Evolutionary conservation across 2,888 invertebrate species (phyloP).

Genomic region (Sinopyrophorus schimmeli): DNA sequence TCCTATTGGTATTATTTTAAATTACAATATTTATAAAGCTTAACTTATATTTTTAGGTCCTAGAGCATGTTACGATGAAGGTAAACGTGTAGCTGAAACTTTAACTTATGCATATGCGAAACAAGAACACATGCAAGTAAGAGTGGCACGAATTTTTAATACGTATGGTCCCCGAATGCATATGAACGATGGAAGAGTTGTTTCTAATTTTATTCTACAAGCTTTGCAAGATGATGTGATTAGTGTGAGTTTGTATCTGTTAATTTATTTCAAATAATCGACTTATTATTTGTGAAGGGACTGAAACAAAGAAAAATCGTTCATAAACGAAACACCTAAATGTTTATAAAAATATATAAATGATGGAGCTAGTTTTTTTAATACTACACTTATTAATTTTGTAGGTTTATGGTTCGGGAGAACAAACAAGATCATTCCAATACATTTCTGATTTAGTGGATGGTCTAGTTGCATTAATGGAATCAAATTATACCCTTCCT

Average conservation of each 20-base stretch:
- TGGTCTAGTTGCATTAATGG: conserved; percentile 91
- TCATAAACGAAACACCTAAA: conserved; percentile 2
- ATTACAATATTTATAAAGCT: too few species aligned
- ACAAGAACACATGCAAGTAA: conserved; percentile 92
- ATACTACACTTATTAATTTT: too few species aligned
- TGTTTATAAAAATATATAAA: too few species aligned
- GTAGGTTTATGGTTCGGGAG: conserved; percentile 80
- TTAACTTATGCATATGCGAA: conserved; percentile 95
- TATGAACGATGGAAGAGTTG: conserved; percentile 97
- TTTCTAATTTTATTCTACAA: conserved; percentile 98
- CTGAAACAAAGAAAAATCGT: conserved; percentile 3
- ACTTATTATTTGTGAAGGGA: background rate
- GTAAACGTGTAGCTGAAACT: conserved; percentile 97
- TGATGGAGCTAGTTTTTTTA: conserved; percentile 53
- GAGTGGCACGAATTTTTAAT: conserved; percentile 98
- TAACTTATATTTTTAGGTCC: too few species aligned
- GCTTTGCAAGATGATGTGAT: conserved; percentile 93
- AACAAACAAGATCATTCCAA: conserved; percentile 95
- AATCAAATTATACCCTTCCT: conserved; percentile 88
- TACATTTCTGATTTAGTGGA: conserved; percentile 97
- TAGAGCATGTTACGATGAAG: conserved; percentile 98
- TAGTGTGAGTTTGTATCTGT: conserved; percentile 64
- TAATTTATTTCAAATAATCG: background rate
- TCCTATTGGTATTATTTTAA: conserved; percentile 94
- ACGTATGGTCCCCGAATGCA: conserved; percentile 99